A percentile compares a stretch with the other conserved stretches of the same genome.
Evolutionary conservation across 2,113 vertebrate species (phyloP).

Genomic region (Lanius ludovicianus): DNA sequence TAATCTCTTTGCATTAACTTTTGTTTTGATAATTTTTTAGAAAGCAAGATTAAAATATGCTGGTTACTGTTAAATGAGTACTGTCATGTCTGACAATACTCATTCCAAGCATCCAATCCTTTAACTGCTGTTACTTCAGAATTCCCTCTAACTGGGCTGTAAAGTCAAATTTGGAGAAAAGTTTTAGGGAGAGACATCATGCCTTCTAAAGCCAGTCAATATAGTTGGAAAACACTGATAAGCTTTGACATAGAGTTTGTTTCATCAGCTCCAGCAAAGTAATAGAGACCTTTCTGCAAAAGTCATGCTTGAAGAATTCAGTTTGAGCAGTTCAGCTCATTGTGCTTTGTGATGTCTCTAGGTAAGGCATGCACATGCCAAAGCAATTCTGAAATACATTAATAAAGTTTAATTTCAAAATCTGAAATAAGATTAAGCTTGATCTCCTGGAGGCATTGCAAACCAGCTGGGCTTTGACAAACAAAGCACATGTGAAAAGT

Average conservation of each 20-base stretch:
- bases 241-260: not conserved
- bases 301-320: not conserved
- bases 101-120: not conserved
- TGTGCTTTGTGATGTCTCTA: not conserved
- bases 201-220: not conserved
- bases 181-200: not conserved
- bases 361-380: not conserved
- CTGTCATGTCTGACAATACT: not conserved
- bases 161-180: not conserved
- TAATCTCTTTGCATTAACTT: not conserved
- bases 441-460: not conserved
- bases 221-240: not conserved
- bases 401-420: not conserved
- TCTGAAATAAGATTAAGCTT: not conserved
- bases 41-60: not conserved
- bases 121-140: not conserved
- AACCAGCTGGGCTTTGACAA: not conserved
- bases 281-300: not conserved
- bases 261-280: not conserved
- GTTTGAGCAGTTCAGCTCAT: not conserved
- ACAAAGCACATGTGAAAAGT: not conserved
- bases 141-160: not conserved
- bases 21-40: not conserved
- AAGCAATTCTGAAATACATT: not conserved
- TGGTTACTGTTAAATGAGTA: not conserved